Percentiles rank a stretch among this genome's conserved stretches.
Conservation (phyloP, 2,888 invertebrate genomes). For the Minunthozetes semirufus region DNA sequence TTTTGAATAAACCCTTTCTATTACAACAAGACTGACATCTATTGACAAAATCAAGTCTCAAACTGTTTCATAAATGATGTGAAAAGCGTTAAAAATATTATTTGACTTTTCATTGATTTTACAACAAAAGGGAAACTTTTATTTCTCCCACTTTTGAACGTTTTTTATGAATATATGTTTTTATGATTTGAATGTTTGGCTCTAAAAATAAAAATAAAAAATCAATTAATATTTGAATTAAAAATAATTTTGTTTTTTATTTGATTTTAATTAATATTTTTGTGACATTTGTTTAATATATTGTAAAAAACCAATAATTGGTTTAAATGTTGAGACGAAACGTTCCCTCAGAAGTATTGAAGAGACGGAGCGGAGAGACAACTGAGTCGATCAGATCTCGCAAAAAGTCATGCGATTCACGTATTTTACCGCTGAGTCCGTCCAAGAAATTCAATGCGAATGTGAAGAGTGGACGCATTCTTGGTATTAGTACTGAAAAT, state of each 20-base stretch:
- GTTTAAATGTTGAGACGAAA: slow-evolving; percentile 22
- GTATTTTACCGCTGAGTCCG: background rate
- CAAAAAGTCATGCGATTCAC: background rate
- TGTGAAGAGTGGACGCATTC: background rate
- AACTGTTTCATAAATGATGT: no score
- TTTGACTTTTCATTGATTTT: no score
- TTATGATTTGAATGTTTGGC: background rate
- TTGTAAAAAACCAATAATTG: no score
- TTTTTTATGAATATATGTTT: no score
- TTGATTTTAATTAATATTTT: background rate
- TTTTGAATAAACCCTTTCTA: no score
- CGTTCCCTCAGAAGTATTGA: slow-evolving; percentile 20
- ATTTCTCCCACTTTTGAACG: no score
- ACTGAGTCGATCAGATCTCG: background rate
- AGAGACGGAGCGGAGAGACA: background rate
- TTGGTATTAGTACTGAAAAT: background rate
- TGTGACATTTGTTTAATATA: no score
- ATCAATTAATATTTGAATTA: no score
- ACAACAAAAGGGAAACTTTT: no score
- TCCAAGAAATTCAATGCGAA: background rate
- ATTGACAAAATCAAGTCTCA: no score
- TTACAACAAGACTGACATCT: no score
- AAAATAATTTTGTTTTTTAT: background rate
- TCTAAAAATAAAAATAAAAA: background rate
- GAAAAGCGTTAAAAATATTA: no score